Conservation (phyloP, 2,113 vertebrate species). For the Phylloscopus trochiloides region DNA sequence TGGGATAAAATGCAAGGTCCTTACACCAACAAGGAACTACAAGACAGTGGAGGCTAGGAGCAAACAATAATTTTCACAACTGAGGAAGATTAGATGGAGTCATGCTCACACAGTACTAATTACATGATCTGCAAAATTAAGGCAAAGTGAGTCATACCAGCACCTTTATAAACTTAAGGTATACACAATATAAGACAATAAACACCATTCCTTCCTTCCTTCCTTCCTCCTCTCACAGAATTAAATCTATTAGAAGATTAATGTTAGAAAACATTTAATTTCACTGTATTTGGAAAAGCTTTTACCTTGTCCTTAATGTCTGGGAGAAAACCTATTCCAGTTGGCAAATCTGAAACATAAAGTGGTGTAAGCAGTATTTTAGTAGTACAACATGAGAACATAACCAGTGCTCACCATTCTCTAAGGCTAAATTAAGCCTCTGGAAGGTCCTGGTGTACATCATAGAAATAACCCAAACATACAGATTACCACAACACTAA, state of each 20-base stretch:
- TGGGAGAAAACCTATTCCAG: conserved; percentile 68
- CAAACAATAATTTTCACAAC: neutral
- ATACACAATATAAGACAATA: accelerated
- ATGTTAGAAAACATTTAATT: neutral
- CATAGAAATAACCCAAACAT: neutral
- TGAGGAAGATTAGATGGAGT: neutral
- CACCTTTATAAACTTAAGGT: neutral
- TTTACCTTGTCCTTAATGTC: conserved; percentile 73
- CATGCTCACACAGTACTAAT: neutral
- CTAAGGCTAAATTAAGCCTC: accelerated
- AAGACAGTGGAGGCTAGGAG: neutral
- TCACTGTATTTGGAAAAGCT: neutral
- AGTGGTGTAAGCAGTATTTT: neutral
- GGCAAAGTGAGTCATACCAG: neutral
- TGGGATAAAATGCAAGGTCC: neutral
- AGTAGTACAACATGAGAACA: neutral
- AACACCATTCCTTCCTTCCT: neutral
- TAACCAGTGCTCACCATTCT: neutral
- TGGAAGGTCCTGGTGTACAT: neutral
- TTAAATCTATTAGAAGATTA: neutral
- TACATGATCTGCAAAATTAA: neutral
- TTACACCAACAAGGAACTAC: neutral
- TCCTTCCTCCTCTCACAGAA: neutral
- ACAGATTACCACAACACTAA: neutral
- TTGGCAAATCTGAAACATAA: conserved; percentile 75